Conservation (phyloP, 2,113 vertebrate species). For the Hylia prasina region DNA sequence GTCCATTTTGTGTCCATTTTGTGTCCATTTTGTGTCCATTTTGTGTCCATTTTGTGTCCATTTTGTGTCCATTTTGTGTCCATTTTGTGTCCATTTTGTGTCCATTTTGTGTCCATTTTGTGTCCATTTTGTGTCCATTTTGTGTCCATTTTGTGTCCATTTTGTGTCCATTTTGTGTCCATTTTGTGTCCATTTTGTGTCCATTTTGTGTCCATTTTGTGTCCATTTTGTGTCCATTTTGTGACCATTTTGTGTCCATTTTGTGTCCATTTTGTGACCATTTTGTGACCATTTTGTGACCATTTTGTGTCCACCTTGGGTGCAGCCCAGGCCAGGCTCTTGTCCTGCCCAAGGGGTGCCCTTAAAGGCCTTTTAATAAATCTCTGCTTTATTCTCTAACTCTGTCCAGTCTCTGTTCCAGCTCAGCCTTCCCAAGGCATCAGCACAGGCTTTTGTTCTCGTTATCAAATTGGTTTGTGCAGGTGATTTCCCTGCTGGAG, state of each 20-base stretch:
- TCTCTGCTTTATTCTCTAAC: not conserved
- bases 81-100: too few relatives aligned
- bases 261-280: not conserved
- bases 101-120: too few relatives aligned
- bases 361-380: not conserved
- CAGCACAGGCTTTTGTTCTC: not conserved
- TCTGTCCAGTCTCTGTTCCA: not conserved
- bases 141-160: too few relatives aligned
- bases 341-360: not conserved
- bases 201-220: not conserved
- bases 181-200: too few relatives aligned
- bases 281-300: not conserved
- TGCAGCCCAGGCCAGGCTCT: not conserved
- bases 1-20: too few relatives aligned
- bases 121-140: too few relatives aligned
- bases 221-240: too few relatives aligned
- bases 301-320: not conserved
- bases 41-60: too few relatives aligned
- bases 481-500: not conserved
- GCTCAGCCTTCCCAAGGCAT: not conserved
- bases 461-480: not conserved
- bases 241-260: too few relatives aligned
- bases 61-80: too few relatives aligned
- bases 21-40: too few relatives aligned
- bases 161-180: too few relatives aligned